Base-by-base conservation (phyloP, 2,797 vertebrate genomes). In the Myotis findleyi region DNA sequence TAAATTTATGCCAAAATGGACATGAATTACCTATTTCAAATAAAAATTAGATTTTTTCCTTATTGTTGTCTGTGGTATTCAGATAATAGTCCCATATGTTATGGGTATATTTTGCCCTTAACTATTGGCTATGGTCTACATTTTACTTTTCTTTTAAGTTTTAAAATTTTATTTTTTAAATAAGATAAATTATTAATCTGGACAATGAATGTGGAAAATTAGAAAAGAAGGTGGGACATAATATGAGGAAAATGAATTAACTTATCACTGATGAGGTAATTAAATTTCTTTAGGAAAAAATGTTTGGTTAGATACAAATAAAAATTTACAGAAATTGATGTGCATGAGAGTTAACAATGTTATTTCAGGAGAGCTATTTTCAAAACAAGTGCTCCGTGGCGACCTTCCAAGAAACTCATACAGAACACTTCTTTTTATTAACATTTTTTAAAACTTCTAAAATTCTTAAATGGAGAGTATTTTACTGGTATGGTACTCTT, bases 151-250 rank as follows among this genome's bases (percentile, higher is more conserved):
- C 30, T 69, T 83, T 69, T 12, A 88, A 5, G 18, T 81, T 79
- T 81, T 62, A 64, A 94, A 92, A 2, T n/a, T 88, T 92, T 66
- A 47, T 73, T 72, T 76, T 93, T 85, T 80, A 87, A 83, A 72
- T 72, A 55, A 12, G 2, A 41, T 41, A 87, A 72, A 86, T 6
- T 66, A 90, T 80, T 79, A 66, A 87, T 75, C 94, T 89, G 36
- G 64, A 85, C 33, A 87, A 55, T n/a, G 53, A 75, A 38, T 49
- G 25, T 4, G 72, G 17, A 72, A 18, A 51, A 77, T 81, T 93
- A 86, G 73, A 49, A 97, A 95, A 90, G 25, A 72, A 87, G 18
- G 10, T 89, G 30, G n/a, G 21, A 41, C 3, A 80, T 64, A 83
- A 14, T 57, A 44, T 59, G 10, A 85, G 47, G 77, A 91, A 92